Conservation (phyloP, 2,113 vertebrate species). For the Okapia johnstoni region DNA sequence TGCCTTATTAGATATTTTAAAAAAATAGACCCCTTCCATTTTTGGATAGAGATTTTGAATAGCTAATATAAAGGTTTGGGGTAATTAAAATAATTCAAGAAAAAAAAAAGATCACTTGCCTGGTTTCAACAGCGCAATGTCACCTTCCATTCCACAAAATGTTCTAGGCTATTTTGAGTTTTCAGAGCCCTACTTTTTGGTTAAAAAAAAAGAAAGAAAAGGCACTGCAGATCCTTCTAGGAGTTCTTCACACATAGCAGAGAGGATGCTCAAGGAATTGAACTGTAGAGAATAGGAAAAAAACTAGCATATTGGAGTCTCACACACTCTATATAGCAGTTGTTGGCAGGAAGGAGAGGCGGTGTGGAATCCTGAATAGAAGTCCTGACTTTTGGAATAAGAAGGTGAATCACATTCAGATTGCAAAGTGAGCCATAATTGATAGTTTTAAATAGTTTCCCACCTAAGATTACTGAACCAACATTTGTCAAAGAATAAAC, state of each 20-base stretch:
- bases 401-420: not conserved
- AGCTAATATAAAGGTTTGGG: not conserved
- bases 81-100: not conserved
- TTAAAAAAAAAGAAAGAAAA: not conserved
- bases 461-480: not conserved
- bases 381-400: not conserved
- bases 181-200: constrained; percentile 22
- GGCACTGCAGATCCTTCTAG: not conserved
- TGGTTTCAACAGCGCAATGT: not conserved
- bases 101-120: not conserved
- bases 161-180: constrained; percentile 38
- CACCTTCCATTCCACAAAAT: not conserved
- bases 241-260: not conserved
- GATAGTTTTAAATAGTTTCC: not conserved
- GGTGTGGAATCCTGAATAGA: not conserved
- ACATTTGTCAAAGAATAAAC: not conserved
- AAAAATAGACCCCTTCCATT: not conserved
- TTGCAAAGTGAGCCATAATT: not conserved
- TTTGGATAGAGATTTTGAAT: not conserved
- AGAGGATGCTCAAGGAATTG: not conserved
- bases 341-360: not conserved
- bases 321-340: too few species aligned
- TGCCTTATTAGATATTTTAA: not conserved
- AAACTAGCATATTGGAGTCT: too few species aligned
- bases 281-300: not conserved